Base-by-base conservation (phyloP, 64 coral and sea anemone species). In the Acropora tenuis region DNA sequence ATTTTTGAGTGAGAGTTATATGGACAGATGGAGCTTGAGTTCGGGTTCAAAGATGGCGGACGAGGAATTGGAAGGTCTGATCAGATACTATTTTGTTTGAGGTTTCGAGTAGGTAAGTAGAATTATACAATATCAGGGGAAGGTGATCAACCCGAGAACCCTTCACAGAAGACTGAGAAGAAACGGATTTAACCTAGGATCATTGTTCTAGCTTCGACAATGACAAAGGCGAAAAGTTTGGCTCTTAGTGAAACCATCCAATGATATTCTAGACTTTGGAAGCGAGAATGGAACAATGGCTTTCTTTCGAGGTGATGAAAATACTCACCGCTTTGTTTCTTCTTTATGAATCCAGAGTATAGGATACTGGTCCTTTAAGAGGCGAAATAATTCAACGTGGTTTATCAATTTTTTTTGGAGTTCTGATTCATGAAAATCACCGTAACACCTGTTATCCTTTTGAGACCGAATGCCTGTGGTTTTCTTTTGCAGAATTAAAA, bases 261-360 rank as follows among this genome's bases (percentile, higher is more conserved):
- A 68, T 68, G 18, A 68, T 68, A 68, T 68, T 12, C 65, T 6
- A 12, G 30, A 30, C 30, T 30, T 84, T 30, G 60, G 82, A 63
- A 86, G 58, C 10, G 3, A 55, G 52, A 55, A 55, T 10, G 2
- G 52, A 55, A 55, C 52, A 55, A 55, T 55, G 52, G 82, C 82
- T 46, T 86, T 86, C 69, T 86, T 86, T 65, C 55, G 55, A 41
- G 66, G 69, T 16, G 46, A 86, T 17, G 50, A 52, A 15, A 15
- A 69, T 71, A 20, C 66, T 71, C 83, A 86, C 60, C 60, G 68
- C 10, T 86, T 69, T 73, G 83, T 86, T 86, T 16, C 83, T 12
- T 86, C 67, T 6, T 42, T 65, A 12, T 44, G 83, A 5, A 86
- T 72, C 68, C 83, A 86, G 41, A 30, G 83, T 71, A 55, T 55